These are phyloP conservation scores for Drosophila kanekoi DNA, from an alignment of 2,888 invertebrate genomes.

Conservation along the genomic window DNA sequence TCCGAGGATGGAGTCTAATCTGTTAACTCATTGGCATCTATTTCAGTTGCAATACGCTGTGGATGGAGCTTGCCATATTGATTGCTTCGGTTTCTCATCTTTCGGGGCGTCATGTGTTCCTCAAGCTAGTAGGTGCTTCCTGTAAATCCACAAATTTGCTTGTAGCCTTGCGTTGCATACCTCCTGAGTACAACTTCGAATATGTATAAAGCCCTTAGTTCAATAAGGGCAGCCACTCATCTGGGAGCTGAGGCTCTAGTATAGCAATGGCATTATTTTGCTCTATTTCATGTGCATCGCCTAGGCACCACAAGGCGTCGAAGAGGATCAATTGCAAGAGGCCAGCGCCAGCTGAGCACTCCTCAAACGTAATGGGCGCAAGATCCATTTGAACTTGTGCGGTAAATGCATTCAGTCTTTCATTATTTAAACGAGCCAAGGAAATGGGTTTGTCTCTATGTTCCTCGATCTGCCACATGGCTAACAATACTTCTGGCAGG, in stretches of 20 bases:
- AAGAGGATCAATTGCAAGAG: conserved; percentile 44
- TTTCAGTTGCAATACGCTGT: conserved; percentile 50
- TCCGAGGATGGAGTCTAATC: background rate
- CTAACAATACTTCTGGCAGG: conserved; percentile 22
- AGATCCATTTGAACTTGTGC: conserved; percentile 43
- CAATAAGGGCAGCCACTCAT: conserved; percentile 41
- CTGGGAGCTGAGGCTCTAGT: conserved; percentile 8
- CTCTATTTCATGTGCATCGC: conserved; percentile 31
- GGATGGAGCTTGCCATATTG: conserved; percentile 86
- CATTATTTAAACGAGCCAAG: conserved; percentile 33
- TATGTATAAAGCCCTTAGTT: background rate
- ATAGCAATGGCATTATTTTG: conserved; percentile 11
- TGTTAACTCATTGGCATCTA: background rate
- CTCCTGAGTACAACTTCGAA: conserved; percentile 87
- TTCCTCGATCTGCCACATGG: conserved; percentile 46
- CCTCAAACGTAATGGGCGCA: conserved; percentile 44
- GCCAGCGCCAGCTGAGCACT: conserved; percentile 36
- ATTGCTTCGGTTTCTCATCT: conserved; percentile 87
- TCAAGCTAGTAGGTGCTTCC: conserved; percentile 87
- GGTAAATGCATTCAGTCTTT: conserved; percentile 23
- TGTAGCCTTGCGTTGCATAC: conserved; percentile 87
- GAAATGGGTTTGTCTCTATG: conserved; percentile 33
- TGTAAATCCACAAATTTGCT: conserved; percentile 87
- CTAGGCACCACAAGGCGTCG: conserved; percentile 43
- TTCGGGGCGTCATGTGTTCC: conserved; percentile 86